Evolutionary conservation across 2,113 vertebrate species (phyloP).

Genomic region (Buteo buteo): DNA sequence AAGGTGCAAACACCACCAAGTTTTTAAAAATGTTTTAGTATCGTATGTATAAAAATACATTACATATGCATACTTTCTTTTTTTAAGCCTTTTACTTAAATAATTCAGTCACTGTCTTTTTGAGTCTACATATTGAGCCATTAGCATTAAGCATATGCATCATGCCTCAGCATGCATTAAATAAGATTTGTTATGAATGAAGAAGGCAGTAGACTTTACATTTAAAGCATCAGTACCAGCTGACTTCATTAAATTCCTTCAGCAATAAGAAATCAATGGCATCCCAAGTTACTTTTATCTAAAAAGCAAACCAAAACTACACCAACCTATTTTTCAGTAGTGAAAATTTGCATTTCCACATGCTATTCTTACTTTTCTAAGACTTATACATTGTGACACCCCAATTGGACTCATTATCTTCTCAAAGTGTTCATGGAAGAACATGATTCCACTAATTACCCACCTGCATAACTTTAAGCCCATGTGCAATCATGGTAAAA

Average conservation of each 20-base stretch:
- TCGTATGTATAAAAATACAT: neutral
- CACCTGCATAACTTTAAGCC: neutral
- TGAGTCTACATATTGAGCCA: neutral
- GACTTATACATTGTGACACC: neutral
- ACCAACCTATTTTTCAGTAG: neutral
- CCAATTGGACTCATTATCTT: neutral
- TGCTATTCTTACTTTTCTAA: neutral
- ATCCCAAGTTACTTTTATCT: neutral
- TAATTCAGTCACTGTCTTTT: neutral
- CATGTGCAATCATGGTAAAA: neutral
- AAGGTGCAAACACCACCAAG: accelerated
- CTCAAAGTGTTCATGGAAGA: neutral
- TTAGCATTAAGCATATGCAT: neutral
- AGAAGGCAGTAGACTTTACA: neutral
- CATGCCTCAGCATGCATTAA: neutral
- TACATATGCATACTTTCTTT: neutral
- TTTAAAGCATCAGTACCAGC: neutral
- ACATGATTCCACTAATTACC: neutral
- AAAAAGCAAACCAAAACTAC: neutral
- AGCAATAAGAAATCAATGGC: neutral
- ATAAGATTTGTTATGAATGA: neutral
- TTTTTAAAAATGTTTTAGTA: neutral
- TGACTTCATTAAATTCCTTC: neutral
- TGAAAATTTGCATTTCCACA: neutral
- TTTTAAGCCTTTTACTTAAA: neutral